phyloP scores from a whole-genome alignment of 2,113 vertebrate genomes.

The Catharus minimus region DNA sequence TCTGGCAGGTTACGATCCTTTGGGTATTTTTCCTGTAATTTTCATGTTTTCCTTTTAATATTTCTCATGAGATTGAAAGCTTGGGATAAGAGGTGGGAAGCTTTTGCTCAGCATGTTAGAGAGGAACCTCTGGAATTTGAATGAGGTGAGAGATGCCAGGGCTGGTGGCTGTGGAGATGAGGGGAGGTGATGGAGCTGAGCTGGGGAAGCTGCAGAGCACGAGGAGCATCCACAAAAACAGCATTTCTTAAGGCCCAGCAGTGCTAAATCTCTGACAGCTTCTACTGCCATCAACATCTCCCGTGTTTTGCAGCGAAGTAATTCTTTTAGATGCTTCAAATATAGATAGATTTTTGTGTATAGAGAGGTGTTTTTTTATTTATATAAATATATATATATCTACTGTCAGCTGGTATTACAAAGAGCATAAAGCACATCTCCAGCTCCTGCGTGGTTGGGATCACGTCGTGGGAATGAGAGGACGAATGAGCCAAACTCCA shows the following conservation, averaged over 20 bases:
- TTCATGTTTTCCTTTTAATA: constrained; percentile 49
- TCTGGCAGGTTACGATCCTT: constrained; percentile 13
- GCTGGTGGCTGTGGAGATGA: neutral
- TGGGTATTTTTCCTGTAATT: constrained; percentile 44
- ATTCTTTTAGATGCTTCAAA: neutral
- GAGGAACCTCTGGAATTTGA: constrained; percentile 6
- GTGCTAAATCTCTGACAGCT: constrained; percentile 22
- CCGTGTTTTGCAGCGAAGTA: neutral
- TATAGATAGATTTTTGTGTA: constrained; percentile 6
- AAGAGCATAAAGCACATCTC: constrained; percentile 3
- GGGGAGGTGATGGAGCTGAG: neutral
- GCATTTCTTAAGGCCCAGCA: neutral
- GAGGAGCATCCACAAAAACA: neutral
- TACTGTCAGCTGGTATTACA: neutral
- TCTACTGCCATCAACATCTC: neutral
- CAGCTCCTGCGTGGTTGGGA: neutral
- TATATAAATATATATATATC: neutral
- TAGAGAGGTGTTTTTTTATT: neutral
- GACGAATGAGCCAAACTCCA: neutral
- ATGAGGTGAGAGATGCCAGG: constrained; percentile 8
- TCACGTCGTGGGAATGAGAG: rapidly evolving
- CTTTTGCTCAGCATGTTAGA: neutral
- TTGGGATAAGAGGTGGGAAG: neutral
- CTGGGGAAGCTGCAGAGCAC: neutral
- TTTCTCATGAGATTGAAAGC: constrained; percentile 44